A percentile compares a stretch with the other conserved stretches of the same genome.
phyloP scores from a whole-genome alignment of 2,888 invertebrate genomes.

The Eustalomyia histrio region DNA sequence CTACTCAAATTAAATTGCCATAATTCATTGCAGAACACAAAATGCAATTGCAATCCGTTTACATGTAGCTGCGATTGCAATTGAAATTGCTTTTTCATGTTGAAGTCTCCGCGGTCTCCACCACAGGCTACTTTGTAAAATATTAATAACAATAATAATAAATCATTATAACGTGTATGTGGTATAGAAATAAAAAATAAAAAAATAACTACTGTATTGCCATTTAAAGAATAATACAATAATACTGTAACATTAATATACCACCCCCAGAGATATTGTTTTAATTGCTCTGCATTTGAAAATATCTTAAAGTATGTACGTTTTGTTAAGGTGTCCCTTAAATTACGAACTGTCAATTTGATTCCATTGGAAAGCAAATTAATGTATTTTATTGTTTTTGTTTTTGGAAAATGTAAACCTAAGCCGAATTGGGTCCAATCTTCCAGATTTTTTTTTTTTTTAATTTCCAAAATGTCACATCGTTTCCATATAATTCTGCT shows the following conservation, averaged over 20 bases:
- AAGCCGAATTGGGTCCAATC: no score
- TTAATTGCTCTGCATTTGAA: slow-evolving; percentile 5
- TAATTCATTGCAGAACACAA: slow-evolving; percentile 58
- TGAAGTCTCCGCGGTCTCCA: slow-evolving; percentile 34
- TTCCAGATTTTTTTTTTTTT: no score
- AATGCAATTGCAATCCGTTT: slow-evolving; percentile 13
- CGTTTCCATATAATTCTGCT: no score
- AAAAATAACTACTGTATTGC: slow-evolving; percentile 62
- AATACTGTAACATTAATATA: slow-evolving; percentile 18
- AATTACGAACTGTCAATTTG: no score
- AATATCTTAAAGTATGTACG: not conserved
- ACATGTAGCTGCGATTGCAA: slow-evolving; percentile 17
- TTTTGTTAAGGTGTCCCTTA: no score
- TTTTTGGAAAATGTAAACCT: no score
- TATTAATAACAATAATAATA: slow-evolving; percentile 24
- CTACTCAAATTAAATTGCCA: slow-evolving; percentile 57
- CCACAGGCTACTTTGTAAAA: slow-evolving; percentile 42
- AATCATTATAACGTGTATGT: slow-evolving; percentile 33
- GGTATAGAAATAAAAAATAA: slow-evolving; percentile 27
- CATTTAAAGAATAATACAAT: slow-evolving; percentile 44
- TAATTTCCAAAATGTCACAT: no score
- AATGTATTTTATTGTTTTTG: no score
- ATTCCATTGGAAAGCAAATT: no score
- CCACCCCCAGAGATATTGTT: slow-evolving; percentile 38
- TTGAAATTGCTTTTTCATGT: slow-evolving; percentile 58